phyloP scores from a whole-genome alignment of 2,888 invertebrate genomes.

The Caenorhabditis japonica region DNA sequence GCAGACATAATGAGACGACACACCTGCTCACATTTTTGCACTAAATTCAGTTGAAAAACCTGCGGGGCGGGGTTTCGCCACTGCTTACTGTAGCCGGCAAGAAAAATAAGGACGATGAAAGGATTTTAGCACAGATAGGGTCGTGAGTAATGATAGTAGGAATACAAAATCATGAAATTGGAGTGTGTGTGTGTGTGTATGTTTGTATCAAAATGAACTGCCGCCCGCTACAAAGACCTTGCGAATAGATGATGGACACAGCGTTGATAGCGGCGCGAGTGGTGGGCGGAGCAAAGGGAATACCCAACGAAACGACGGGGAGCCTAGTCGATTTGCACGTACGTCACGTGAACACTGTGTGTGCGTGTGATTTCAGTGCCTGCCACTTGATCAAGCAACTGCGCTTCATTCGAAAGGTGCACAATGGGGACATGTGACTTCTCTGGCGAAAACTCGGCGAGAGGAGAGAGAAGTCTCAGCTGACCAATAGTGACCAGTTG shows the following conservation, averaged over 20 bases:
- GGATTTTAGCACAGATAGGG: no score
- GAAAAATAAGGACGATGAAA: no score
- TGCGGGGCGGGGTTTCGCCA: no score
- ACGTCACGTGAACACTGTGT: conserved; percentile 39
- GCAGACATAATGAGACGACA: no score
- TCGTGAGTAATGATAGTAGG: no score
- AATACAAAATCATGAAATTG: neutral
- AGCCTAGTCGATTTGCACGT: conserved; percentile 23
- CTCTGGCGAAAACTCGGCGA: neutral
- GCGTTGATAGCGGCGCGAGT: conserved; percentile 10
- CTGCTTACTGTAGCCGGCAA: no score
- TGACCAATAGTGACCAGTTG: conserved; percentile 43
- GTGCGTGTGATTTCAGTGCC: conserved; percentile 16
- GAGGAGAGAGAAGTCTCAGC: conserved; percentile 1
- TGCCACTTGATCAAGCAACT: conserved; percentile 30
- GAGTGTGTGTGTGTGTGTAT: conserved; percentile 7
- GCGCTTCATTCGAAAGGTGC: conserved; percentile 21
- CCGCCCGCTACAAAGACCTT: no score
- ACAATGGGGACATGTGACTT: conserved; percentile 37
- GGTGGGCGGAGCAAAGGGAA: conserved; percentile 35
- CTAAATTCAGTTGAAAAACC: no score
- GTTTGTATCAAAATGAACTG: conserved; percentile 41
- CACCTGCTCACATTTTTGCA: no score
- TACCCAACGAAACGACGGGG: conserved; percentile 30
- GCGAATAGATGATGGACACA: conserved; percentile 30